Evolutionary conservation across 2,888 invertebrate species (phyloP), one percentile per base, ranked within the genome.

Genomic region (Phorcus lineatus): DNA sequence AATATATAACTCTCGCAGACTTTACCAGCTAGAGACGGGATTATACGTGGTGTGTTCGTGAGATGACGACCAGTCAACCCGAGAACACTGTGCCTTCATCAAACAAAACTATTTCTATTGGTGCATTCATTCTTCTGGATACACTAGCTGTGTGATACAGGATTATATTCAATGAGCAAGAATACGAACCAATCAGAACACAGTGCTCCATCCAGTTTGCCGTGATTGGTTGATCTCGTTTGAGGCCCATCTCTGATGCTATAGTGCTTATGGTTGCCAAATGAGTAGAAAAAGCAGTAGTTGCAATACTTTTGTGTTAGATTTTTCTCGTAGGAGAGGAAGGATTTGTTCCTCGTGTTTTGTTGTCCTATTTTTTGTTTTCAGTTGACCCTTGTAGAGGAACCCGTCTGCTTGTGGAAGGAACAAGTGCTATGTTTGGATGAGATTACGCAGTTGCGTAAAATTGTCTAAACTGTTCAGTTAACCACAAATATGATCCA

Each of bases 241-340:
- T 31, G 70, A 70, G 62, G 28, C 28, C 28, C 40, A 36, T 53
- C 54, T 76, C 52, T 16, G 55, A 36, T 40, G 53, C 76, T 55
- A 55, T 76, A 76, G 76, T 76, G 76, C 76, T 76, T 76, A 76
- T 76, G 53, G 55, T 55, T 76, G 76, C 76, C 76, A 76, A 76
- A 75, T 75, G 74, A 36, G 70, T 70, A 31, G 19, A 40, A 36
- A 67, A 28, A 36, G 70, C 70, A 70, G 70, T 70, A 70, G 70
- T 40, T 31, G 70, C 70, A 31, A 70, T 19, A 70, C 40, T 31
- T 19, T 70, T 70, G 70, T 70, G 70, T 28, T 70, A 70, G 36
- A 70, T 36, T 70, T 36, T 70, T 19, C 40, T 70, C 19, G 40
- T 70, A 70, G 70, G n/a, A 70, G 70, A 67, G 17, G 40, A 70